Base-by-base conservation (phyloP, 2,888 invertebrate genomes). In the Dione vanillae region DNA sequence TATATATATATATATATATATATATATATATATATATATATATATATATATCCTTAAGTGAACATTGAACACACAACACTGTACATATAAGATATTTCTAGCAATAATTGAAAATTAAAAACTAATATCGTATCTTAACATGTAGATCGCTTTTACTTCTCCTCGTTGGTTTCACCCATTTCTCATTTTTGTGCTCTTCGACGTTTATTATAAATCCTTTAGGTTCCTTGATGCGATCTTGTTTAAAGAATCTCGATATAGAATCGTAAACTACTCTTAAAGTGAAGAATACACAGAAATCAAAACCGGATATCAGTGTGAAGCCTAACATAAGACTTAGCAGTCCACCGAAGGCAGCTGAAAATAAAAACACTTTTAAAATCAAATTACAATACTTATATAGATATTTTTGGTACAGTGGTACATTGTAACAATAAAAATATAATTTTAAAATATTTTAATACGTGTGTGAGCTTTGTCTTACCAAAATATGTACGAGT, bases 321-420 rank as follows among this genome's bases (percentile, higher is more conserved):
- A 96, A 96, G 3, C 96, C 96, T 41, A 95, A 93, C 85, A 96
- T 95, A 9, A 96, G 86, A 47, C 96, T 95, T 1, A 96, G 85
- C 0, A 96, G 90, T 16, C 96, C 96, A 0, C 96, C 96, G 78
- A 96, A 96, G 1, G 95, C 95, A 77, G 96, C 96, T 96, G 89
- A 77, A 94, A 94, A 79, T 54, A 69, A 56, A 54, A n/a, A n/a
- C 1, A 10, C 5, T 9, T 16, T 16, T 9, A 47, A 47, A 16
- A 43, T 43, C 11, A 43, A 1, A 45, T 45, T 45, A 45, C 6
- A n/a, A 43, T 12, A 11, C 12, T 12, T 43, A 43, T 43, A 12
- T 43, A 12, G 3, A 12, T 43, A 12, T n/a, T 45, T 45, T 45
- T 45, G 27, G 27, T 5, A 27, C 2, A 27, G 27, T 27, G 27